Conservation (phyloP, 1,140 invertebrate genomes). For the Nephila pilipes region DNA sequence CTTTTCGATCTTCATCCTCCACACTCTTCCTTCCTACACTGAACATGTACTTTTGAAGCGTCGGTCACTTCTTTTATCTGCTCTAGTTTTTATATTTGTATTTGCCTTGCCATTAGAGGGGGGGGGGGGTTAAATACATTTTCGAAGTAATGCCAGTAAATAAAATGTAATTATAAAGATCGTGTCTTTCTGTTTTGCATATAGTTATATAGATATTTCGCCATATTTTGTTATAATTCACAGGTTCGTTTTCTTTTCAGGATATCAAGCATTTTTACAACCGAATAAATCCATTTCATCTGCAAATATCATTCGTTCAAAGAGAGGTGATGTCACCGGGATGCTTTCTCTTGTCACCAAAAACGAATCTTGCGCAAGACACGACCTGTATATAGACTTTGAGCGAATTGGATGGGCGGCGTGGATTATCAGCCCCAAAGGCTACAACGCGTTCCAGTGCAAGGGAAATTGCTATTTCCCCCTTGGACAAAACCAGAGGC, state of each 20-base stretch:
- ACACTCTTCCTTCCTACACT: no score
- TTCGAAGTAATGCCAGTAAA: no score
- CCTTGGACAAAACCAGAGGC: conserved; percentile 83
- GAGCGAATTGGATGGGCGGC: conserved; percentile 86
- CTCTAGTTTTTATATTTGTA: no score
- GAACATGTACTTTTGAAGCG: no score
- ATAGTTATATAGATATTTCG: no score
- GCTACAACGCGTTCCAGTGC: conserved; percentile 84
- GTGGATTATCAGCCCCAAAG: conserved; percentile 84
- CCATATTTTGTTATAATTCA: no score
- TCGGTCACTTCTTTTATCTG: no score
- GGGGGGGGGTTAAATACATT: no score
- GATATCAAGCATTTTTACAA: not conserved
- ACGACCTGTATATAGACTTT: conserved; percentile 84
- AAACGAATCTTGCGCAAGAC: conserved; percentile 79
- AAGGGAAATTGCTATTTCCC: conserved; percentile 85
- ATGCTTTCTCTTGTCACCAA: not conserved
- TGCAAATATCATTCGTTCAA: conserved; percentile 11
- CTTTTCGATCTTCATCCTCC: no score
- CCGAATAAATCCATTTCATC: not conserved
- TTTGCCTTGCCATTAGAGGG: no score
- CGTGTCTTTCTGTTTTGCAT: no score
- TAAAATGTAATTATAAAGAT: no score
- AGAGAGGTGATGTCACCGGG: not conserved
- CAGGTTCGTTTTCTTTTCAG: conserved; percentile 78